Evolutionary conservation across 1,140 invertebrate genomes (phyloP), one percentile per base, ranked within the genome.

Genomic region (Acromyrmex heyeri): DNA sequence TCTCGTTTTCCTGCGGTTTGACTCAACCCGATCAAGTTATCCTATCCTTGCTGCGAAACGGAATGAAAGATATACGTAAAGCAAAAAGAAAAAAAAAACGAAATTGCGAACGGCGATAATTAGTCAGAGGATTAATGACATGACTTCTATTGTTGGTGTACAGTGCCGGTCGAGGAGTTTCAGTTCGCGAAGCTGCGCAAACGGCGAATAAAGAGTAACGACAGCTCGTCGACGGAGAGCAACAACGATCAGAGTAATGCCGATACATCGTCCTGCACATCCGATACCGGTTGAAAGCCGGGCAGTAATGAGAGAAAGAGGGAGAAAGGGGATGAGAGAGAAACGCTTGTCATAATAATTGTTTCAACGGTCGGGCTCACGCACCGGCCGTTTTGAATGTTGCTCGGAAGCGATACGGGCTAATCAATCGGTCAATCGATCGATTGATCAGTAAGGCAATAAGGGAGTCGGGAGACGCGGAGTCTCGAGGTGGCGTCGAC

Each of bases 221-320:
- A 95, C 92, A 95, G 95, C 91, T 96, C 95, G 75, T 96, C 95
- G 44, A 95, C 95, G 82, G 95, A 96, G 85, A 95, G 94, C 93
- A 95, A 94, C 92, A 95, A 95, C 92, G 95, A 95, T 82, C 95
- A 95, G 81, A 95, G 93, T 93, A 95, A 95, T 88, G 94, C 93
- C 77, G 95, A 95, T 50, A 94, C 95, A 48, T 95, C 95, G 55
- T 94, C 95, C 77, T 94, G 93, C 86, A 95, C 95, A 30, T 96
- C 95, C 67, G 95, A 96, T 88, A 95, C 95, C 87, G 95, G 94
- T 88, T 96, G 90, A 89, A 91, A 83, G 79, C 69, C 79, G 62
- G 77, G 10, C 67, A 30, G 38, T 70, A 82, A 83, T 81, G 27
- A 53, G 27, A 55, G 62, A 67, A 38, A 24, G 59, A 50, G 34